These are phyloP conservation scores for Harpegnathos saltator DNA, from an alignment of 1,140 invertebrate genomes.

Conservation along the genomic window DNA sequence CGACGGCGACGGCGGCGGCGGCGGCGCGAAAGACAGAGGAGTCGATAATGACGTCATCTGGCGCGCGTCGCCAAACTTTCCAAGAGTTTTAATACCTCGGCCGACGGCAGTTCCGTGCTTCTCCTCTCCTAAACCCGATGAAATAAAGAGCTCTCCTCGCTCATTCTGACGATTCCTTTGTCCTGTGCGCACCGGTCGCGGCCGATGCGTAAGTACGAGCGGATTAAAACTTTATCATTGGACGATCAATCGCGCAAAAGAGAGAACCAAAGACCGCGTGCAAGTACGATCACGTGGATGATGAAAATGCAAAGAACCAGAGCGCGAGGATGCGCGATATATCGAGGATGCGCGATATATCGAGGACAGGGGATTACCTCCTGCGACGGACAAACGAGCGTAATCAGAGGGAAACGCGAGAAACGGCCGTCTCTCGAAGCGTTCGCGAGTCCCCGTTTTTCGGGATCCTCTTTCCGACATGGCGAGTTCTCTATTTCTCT, in stretches of 20 bases:
- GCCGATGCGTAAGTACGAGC: slow-evolving; percentile 41
- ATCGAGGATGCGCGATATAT: not conserved
- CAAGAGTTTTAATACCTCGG: slow-evolving; percentile 76
- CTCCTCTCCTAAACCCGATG: slow-evolving; percentile 59
- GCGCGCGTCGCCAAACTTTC: slow-evolving; percentile 76
- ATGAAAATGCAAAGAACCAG: slow-evolving; percentile 24
- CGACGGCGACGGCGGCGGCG: slow-evolving; percentile 33
- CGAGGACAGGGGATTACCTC: not conserved
- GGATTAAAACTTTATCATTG: slow-evolving; percentile 67
- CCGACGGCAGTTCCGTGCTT: slow-evolving; percentile 64
- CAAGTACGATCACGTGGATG: not conserved
- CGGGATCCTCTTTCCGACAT: not conserved
- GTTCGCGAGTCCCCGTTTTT: not conserved
- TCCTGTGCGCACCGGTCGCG: slow-evolving; percentile 37
- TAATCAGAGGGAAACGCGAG: not conserved
- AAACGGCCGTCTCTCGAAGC: not conserved
- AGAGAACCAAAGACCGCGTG: not conserved
- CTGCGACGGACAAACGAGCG: not conserved
- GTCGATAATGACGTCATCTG: slow-evolving; percentile 79
- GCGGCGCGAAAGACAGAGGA: slow-evolving; percentile 52
- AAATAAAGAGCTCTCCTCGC: slow-evolving; percentile 68
- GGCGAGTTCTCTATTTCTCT: too few relatives aligned
- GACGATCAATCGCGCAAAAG: slow-evolving; percentile 37
- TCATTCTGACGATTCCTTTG: slow-evolving; percentile 69
- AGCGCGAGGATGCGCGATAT: not conserved